Evolutionary conservation across 2,888 invertebrate species (phyloP), one percentile per base, ranked within the genome.

Genomic region (Hymenopus coronatus): DNA sequence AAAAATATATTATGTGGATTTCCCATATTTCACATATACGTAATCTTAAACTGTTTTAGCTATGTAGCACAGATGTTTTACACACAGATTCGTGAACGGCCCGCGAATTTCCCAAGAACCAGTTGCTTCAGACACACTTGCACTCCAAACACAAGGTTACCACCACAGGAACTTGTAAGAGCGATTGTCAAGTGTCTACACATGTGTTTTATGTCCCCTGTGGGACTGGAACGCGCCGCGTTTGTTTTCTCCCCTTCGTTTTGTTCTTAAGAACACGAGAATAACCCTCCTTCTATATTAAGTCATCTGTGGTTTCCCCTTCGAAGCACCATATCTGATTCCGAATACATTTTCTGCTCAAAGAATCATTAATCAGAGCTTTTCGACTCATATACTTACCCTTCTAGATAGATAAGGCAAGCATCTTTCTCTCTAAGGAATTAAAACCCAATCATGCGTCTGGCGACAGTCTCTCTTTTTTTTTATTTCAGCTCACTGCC

Each of bases 401-500:
- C 27, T 28, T 28, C 30, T 33, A 14, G n/a, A 28, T 7, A 82
- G 87, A 87, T 87, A 87, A 87, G 8, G 27, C 54, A 46, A n/a
- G 46, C 15, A 46, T 84, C 25, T 84, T 33, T 82, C 87, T 86
- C 89, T 89, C 82, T 25, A 85, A 86, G 88, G 89, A 89, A 89
- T 89, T 89, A 89, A 86, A 87, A 88, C 85, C 82, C 84, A 89
- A 89, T 89, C 89, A 89, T 85, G 82, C 81, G 89, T 84, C 70
- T 88, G 85, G 70, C 84, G 82, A 82, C 89, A 87, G 84, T 87
- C 84, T 84, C 54, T 88, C 46, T 84, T 84, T 89, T 84, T 89
- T 88, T 82, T 89, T 88, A 82, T 88, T 88, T 88, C 82, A 81
- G 46, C 54, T 70, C 54, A n/a, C 84, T 88, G 25, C 54, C 54